Evolutionary conservation across 2,113 vertebrate species (phyloP), one percentile per base, ranked within the genome.

Genomic region (Trichechus manatus): DNA sequence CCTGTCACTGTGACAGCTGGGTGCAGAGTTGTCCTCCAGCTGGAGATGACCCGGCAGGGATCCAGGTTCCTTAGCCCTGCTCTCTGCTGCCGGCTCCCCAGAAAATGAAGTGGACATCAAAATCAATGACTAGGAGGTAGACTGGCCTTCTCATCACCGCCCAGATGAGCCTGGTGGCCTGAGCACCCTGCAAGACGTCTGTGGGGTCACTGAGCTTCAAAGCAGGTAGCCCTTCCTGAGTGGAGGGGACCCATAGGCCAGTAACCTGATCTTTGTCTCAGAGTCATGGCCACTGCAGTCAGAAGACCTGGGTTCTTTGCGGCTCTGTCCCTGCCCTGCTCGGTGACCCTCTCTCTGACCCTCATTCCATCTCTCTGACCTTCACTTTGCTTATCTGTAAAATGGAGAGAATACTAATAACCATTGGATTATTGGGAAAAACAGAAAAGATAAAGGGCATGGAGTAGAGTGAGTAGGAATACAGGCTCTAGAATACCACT

Each of bases 111-210:
- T 2, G 6, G 36, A 27, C 61, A 15, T 29, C 22, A 25, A 22
- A 42, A 31, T n/a, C 33, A 53, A 63, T 11, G 42, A 44, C 31
- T 44, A 79, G 36, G 4, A 56, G 53, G 82, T 23, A n/a, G 53
- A 47, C 36, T 1, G 9, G 3, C 47, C 23, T 74, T 23, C 56
- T 23, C 5, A 4, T 74, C 31, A 13, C 0, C 0, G 15, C 10
- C 15, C 14, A 70, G 20, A 33, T 33, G 68, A 11, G 3, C 11
- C 20, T n/a, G 7, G 36, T 33, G 17, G 42, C 33, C 90, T 1
- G 13, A 33, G 44, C 27, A 31, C 50, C 44, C n/a, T 29, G 17
- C 17, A 22, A 36, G 31, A 56, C 5, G 5, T 11, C 82, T 22
- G 1, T 5, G 36, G 19, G 17, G 44, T 78, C 84, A 31, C 25